These are phyloP conservation scores for Drosophila neonasuta DNA, from an alignment of 2,888 invertebrate species.

Conservation along the genomic window DNA sequence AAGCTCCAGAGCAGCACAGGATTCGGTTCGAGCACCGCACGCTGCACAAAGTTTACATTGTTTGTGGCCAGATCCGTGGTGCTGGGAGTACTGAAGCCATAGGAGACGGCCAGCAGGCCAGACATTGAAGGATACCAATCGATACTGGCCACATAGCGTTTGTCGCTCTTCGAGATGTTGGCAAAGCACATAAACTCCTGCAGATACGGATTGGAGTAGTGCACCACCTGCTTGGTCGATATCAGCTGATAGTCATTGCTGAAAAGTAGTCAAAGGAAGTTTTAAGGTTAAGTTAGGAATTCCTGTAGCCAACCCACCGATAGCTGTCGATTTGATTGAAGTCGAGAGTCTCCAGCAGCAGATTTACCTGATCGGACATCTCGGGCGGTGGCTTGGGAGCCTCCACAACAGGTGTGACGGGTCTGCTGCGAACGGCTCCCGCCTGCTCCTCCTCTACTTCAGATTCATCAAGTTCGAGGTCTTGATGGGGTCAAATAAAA, in stretches of 20 bases:
- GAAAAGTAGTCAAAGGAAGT: neutral
- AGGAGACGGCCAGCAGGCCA: constrained; percentile 87
- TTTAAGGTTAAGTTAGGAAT: neutral
- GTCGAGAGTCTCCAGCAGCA: constrained; percentile 79
- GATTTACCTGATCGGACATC: constrained; percentile 77
- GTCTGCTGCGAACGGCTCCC: constrained; percentile 46
- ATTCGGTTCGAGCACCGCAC: constrained; percentile 85
- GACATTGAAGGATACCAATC: constrained; percentile 89
- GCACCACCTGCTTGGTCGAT: constrained; percentile 64
- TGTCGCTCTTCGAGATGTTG: constrained; percentile 85
- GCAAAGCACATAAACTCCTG: constrained; percentile 85
- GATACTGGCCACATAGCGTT: constrained; percentile 86
- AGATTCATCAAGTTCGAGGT: constrained; percentile 67
- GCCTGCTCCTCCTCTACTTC: constrained; percentile 69
- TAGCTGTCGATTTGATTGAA: constrained; percentile 82
- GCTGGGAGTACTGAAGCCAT: constrained; percentile 84
- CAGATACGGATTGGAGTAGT: constrained; percentile 77
- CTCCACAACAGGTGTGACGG: constrained; percentile 38
- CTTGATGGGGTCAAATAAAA: constrained; percentile 20
- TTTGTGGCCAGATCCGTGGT: constrained; percentile 69
- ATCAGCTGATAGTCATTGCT: constrained; percentile 81
- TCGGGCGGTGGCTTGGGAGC: constrained; percentile 62
- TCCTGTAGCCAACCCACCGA: constrained; percentile 61
- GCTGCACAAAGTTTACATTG: constrained; percentile 83
- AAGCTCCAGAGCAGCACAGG: constrained; percentile 90